Evolutionary conservation across 2,888 invertebrate genomes (phyloP).

Genomic region (Tenthredo livida): DNA sequence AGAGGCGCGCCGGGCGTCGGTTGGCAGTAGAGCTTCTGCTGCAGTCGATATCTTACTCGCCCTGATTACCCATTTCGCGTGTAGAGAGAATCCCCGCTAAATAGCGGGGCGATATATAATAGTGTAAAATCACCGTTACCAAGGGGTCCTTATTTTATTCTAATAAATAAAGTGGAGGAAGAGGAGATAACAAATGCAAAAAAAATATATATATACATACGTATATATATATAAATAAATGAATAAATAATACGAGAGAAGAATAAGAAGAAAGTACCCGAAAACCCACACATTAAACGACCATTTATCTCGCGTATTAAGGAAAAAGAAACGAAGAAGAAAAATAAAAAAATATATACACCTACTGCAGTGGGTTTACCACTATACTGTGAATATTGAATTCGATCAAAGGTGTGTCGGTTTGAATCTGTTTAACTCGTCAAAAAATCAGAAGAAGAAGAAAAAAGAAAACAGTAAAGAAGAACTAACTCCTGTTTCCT

Average conservation of each 20-base stretch:
- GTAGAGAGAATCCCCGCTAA: slow-evolving; percentile 52
- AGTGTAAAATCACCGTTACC: slow-evolving; percentile 8
- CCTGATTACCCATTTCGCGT: slow-evolving; percentile 61
- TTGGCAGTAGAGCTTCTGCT: slow-evolving; percentile 67
- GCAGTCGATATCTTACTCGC: slow-evolving; percentile 71
- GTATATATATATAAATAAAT: too few species aligned
- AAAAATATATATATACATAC: too few species aligned
- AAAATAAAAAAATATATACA: neutral
- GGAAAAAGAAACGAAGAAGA: neutral
- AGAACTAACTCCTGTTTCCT: neutral
- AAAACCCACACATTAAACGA: neutral
- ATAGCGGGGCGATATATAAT: slow-evolving; percentile 33
- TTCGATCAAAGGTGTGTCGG: neutral
- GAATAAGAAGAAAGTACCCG: neutral
- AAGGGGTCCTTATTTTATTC: neutral
- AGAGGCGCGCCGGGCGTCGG: slow-evolving; percentile 72
- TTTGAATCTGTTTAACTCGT: neutral
- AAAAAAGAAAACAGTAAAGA: neutral
- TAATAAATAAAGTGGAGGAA: neutral
- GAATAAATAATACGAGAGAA: neutral
- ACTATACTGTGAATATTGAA: neutral
- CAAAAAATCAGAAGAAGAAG: neutral
- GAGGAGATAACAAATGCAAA: neutral
- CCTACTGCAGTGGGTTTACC: neutral
- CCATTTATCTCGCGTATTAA: neutral